phyloP scores from a whole-genome alignment of 1,140 invertebrate species.

The Gerris buenoi region DNA sequence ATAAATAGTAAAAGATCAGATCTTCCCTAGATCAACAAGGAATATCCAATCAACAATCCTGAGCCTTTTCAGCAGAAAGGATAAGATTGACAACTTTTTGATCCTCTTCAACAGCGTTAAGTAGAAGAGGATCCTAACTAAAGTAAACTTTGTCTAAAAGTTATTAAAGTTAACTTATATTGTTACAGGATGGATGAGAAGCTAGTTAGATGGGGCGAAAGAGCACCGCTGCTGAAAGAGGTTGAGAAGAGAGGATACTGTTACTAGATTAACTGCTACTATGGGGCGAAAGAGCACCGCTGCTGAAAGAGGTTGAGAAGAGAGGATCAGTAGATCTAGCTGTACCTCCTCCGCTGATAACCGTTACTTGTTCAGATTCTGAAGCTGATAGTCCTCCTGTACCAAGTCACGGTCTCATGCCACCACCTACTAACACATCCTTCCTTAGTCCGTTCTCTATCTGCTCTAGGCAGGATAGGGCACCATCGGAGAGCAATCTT shows the following conservation, averaged over 20 bases:
- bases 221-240: conserved; percentile 31
- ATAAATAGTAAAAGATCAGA: too few species aligned
- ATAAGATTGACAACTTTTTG: too few species aligned
- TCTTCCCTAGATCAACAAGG: too few species aligned
- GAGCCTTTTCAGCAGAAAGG: too few species aligned
- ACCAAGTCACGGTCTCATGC: neutral
- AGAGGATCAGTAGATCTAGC: conserved; percentile 46
- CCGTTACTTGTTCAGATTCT: conserved; percentile 53
- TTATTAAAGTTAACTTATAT: too few species aligned
- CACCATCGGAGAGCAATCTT: conserved; percentile 60
- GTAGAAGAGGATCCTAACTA: too few species aligned
- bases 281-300: conserved; percentile 9
- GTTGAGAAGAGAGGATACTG: conserved; percentile 40
- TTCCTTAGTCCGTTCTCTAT: conserved; percentile 62
- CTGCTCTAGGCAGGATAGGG: conserved; percentile 46
- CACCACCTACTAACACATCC: conserved; percentile 36
- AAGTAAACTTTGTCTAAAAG: too few species aligned
- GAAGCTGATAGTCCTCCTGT: conserved; percentile 37
- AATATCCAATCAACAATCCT: too few species aligned
- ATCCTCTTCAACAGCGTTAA: too few species aligned
- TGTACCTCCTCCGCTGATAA: conserved; percentile 49
- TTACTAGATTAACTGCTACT: too few species aligned
- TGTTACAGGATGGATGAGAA: neutral
- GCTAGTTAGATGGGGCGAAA: conserved; percentile 13
- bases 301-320: conserved; percentile 39